Percentiles rank a stretch among this genome's conserved stretches.
Conservation (phyloP, 2,888 invertebrate species). For the Lypha dubia region DNA sequence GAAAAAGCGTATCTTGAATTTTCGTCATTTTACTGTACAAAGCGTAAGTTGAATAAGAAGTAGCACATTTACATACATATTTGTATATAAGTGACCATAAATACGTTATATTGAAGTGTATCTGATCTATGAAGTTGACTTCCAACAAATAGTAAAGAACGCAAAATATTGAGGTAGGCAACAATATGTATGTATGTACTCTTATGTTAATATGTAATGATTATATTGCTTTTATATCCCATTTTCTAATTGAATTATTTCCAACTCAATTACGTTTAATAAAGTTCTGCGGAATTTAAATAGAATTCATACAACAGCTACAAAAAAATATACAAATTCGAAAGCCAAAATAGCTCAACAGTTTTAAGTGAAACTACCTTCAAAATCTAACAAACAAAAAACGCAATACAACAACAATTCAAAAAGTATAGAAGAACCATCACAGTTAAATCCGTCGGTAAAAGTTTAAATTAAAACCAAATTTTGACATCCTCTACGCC, state of each 20-base stretch:
- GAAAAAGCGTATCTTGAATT: too few species aligned
- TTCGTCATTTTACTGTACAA: too few species aligned
- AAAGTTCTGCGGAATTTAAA: background rate
- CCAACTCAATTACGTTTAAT: constrained; percentile 63
- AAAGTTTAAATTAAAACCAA: constrained; percentile 36
- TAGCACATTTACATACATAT: too few species aligned
- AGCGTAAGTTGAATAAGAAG: too few species aligned
- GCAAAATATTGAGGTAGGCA: too few species aligned
- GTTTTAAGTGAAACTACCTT: constrained; percentile 63
- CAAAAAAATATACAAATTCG: background rate
- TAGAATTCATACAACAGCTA: background rate
- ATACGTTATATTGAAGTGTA: too few species aligned
- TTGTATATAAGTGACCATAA: too few species aligned
- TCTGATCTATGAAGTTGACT: too few species aligned
- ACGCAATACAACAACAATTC: constrained; percentile 14
- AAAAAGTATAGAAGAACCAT: constrained; percentile 25
- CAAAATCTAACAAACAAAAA: constrained; percentile 36
- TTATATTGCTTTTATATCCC: too few species aligned
- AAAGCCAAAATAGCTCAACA: constrained; percentile 7
- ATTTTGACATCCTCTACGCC: background rate
- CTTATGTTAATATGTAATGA: too few species aligned
- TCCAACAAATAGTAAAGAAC: too few species aligned
- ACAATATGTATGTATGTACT: constrained; percentile 4
- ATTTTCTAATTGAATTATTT: constrained; percentile 46
- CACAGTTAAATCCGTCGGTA: constrained; percentile 35